Conservation (phyloP, 64 coral and sea anemone genomes). For the Catalaphyllia jardinei region DNA sequence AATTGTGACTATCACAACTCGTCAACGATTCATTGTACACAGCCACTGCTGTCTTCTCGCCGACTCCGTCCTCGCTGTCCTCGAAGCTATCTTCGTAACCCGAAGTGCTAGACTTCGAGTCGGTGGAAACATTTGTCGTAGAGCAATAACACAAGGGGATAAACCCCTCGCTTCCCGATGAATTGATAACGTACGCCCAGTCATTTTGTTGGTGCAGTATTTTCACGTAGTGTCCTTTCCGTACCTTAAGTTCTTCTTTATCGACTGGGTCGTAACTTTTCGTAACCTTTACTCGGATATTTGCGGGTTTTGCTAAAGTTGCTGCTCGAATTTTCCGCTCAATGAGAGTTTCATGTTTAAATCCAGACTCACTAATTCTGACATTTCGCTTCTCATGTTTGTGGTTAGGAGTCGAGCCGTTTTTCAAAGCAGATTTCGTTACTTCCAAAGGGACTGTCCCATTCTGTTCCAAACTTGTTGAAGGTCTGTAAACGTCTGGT, state of each 20-base stretch:
- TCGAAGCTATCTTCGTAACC: slow-evolving; percentile 77
- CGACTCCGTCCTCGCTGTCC: slow-evolving; percentile 46
- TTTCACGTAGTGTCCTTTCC: slow-evolving; percentile 75
- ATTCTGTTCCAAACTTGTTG: slow-evolving; percentile 9
- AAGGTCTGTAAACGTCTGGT: slow-evolving; percentile 51
- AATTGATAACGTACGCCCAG: slow-evolving; percentile 85
- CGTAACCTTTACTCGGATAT: slow-evolving; percentile 76
- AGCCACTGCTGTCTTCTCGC: not conserved
- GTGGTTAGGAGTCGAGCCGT: slow-evolving; percentile 34
- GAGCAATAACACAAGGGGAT: slow-evolving; percentile 80
- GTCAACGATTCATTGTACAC: not conserved
- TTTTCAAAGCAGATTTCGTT: slow-evolving; percentile 82
- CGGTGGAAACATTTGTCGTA: slow-evolving; percentile 42
- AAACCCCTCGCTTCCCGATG: slow-evolving; percentile 76
- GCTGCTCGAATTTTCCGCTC: slow-evolving; percentile 83
- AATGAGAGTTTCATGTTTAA: slow-evolving; percentile 56
- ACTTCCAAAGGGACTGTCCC: not conserved
- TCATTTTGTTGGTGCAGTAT: slow-evolving; percentile 90
- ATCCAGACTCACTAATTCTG: slow-evolving; percentile 62
- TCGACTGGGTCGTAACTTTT: slow-evolving; percentile 72
- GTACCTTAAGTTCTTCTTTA: slow-evolving; percentile 84
- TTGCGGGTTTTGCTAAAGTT: slow-evolving; percentile 75
- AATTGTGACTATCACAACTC: not conserved
- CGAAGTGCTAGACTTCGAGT: slow-evolving; percentile 74
- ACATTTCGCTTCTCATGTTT: slow-evolving; percentile 74